Percentiles rank a stretch among this genome's conserved stretches.
Conservation (phyloP, 2,113 vertebrate species). For the Fregetta grallaria region DNA sequence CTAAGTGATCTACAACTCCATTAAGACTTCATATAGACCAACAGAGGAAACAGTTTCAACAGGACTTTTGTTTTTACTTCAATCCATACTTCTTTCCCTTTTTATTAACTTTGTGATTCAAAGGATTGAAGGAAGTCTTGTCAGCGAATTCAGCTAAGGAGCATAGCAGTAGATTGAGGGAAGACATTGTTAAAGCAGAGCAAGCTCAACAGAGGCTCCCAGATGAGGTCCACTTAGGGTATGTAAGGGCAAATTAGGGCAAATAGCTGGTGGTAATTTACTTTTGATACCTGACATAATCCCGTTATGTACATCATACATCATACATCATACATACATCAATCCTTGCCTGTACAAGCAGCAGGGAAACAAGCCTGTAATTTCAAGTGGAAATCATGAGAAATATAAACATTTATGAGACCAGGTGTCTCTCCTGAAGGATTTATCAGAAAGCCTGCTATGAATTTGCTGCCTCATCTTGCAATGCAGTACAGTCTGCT, state of each 20-base stretch:
- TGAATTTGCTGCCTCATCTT: neutral
- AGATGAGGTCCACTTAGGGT: neutral
- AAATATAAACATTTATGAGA: neutral
- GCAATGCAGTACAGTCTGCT: fast-evolving
- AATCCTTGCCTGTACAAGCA: too few relatives aligned
- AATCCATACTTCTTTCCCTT: neutral
- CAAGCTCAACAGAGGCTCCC: neutral
- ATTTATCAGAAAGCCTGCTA: neutral
- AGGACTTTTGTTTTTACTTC: neutral
- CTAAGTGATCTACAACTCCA: fast-evolving
- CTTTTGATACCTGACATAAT: neutral
- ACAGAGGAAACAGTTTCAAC: neutral
- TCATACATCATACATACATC: too few relatives aligned
- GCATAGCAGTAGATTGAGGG: neutral
- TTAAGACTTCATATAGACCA: neutral
- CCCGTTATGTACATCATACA: too few relatives aligned
- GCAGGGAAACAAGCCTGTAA: neutral
- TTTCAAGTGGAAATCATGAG: neutral
- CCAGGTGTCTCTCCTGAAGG: neutral
- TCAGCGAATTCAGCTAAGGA: neutral
- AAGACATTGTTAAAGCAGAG: neutral
- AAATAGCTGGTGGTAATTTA: neutral
- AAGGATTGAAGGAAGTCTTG: neutral
- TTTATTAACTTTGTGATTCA: neutral
- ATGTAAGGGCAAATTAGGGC: too few relatives aligned